Base-by-base conservation (phyloP, 2,888 invertebrate genomes). In the Fragum fragum region DNA sequence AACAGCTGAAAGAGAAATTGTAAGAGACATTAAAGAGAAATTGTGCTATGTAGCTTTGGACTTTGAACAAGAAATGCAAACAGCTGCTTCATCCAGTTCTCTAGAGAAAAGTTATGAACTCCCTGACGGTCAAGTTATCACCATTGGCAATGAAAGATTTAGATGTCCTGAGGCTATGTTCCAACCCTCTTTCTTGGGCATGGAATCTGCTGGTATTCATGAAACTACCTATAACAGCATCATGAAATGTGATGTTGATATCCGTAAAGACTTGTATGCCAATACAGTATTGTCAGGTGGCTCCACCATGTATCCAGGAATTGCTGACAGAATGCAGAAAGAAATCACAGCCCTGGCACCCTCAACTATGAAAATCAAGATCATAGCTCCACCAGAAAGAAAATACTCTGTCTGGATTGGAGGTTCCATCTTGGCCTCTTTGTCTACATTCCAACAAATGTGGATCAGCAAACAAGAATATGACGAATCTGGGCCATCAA, bases 11-110 rank as follows among this genome's bases (percentile, higher is more conserved):
- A 96, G 98, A 93, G 98, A 98, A 96, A 98, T 98, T 94, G 98
- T 98, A 84, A 97, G 98, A 92, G 98, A 98, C 95, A 98, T 98
- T 95, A 98, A 98, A 96, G 98, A 98, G 95, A 98, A 98, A 95
- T 96, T 98, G 90, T 98, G 98, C 96, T 98, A 98, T 95, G 97
- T 98, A 86, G 98, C 98, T 83, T 96, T 98, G 90, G 98, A 98
- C 96, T 98, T 98, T 79, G 98, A 98, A 95, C 98, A 98, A 95
- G 98, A 98, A 95, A 98, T 98, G 98, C 97, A 97, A 93, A 98
- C 98, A 87, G 98, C 98, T 86, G 98, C 98, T 75, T 97, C 97
- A 61, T 97, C 97, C 90, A 79, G 79, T 57, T 97, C 98, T 55
- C 96, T 98, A 91, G 98, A 98, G 95, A 98, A 98, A 96, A 97